phyloP scores from a whole-genome alignment of 92 coral and sea anemone genomes.

The Epizoanthus illoricatus region DNA sequence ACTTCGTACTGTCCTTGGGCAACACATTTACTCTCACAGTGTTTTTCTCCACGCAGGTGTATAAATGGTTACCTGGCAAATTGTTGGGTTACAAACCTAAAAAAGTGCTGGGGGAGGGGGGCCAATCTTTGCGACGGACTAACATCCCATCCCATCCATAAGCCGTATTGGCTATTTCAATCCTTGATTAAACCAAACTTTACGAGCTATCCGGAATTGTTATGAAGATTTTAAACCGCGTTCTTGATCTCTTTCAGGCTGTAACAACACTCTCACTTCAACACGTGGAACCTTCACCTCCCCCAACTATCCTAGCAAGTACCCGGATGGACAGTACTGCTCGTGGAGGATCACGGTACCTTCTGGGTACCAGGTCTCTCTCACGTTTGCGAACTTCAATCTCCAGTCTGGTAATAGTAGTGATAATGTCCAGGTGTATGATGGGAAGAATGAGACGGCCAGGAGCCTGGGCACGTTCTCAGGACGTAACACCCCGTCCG shows the following conservation, averaged over 20 bases:
- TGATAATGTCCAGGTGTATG: constrained; percentile 40
- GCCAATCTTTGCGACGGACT: no score
- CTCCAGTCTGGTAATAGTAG: constrained; percentile 15
- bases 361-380: constrained; percentile 35
- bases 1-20: no score
- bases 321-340: constrained; percentile 71
- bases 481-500: constrained; percentile 41
- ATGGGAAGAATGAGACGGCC: constrained; percentile 50
- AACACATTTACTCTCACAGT: no score
- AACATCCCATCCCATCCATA: no score
- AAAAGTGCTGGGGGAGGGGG: no score
- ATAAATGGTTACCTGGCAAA: no score
- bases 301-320: constrained; percentile 54
- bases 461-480: constrained; percentile 43
- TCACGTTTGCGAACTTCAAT: constrained; percentile 42
- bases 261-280: constrained; percentile 51
- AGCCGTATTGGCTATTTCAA: no score
- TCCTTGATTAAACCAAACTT: no score
- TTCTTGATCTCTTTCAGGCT: constrained; percentile 38
- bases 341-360: constrained; percentile 67
- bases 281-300: constrained; percentile 57
- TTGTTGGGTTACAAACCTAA: no score
- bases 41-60: no score
- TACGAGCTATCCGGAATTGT: no score
- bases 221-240: no score